Evolutionary conservation across 2,888 invertebrate species (phyloP).

Genomic region (Heliconius erato): DNA sequence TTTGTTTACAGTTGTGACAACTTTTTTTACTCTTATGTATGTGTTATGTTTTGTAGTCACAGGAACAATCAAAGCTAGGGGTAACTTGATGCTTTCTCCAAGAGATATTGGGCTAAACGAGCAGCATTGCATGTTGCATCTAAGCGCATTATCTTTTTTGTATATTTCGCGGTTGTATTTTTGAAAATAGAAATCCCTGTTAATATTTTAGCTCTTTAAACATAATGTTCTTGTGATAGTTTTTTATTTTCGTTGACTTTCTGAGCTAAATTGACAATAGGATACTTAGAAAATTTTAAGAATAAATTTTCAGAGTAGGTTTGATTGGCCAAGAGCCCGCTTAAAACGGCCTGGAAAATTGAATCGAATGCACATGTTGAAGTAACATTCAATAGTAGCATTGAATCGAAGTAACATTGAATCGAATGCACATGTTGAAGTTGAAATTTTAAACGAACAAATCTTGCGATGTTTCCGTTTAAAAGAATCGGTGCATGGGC

Average conservation of each 20-base stretch:
- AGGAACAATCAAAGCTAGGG: background rate
- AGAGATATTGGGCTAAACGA: background rate
- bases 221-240: conserved; percentile 3
- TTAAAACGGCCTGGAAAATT: conserved; percentile 15
- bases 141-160: background rate
- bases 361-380: conserved; percentile 23
- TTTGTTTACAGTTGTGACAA: background rate
- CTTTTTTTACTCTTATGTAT: background rate
- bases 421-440: conserved; percentile 20
- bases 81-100: background rate
- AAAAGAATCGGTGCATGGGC: conserved; percentile 14
- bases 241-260: conserved; percentile 4
- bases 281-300: conserved; percentile 20
- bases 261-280: background rate
- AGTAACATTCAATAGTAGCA: conserved; percentile 15
- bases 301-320: background rate
- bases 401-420: too few species aligned
- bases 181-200: conserved; percentile 4
- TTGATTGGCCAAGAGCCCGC: conserved; percentile 1
- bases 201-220: background rate
- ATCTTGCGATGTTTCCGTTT: conserved; percentile 23
- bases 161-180: background rate
- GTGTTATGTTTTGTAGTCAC: background rate
- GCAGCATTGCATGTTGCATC: conserved; percentile 1
- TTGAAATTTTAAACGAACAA: conserved; percentile 11